phyloP scores from a whole-genome alignment of 2,113 vertebrate species.

The Pedionomus torquatus region DNA sequence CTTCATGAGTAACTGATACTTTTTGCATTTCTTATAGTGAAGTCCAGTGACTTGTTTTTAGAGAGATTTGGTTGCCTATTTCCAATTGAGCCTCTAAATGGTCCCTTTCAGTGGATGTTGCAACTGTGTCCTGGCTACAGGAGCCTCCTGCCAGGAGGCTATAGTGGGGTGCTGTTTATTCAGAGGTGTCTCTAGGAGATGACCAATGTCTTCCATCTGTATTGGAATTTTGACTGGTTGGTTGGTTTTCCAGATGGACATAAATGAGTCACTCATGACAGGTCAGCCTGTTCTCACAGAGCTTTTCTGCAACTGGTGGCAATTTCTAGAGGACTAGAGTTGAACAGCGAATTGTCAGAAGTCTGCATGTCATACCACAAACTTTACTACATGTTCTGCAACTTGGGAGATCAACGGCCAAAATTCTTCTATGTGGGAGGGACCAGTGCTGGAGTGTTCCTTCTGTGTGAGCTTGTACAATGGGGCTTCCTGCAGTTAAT shows the following conservation, averaged over 20 bases:
- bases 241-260: not conserved
- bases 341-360: not conserved
- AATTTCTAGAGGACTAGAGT: not conserved
- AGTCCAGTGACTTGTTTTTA: not conserved
- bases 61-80: not conserved
- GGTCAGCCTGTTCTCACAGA: not conserved
- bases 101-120: not conserved
- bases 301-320: not conserved
- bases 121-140: not conserved
- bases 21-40: not conserved
- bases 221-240: not conserved
- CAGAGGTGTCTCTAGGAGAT: not conserved
- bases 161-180: not conserved
- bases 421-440: not conserved
- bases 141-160: not conserved
- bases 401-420: not conserved
- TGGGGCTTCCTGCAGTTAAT: not conserved
- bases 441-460: not conserved
- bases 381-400: not conserved
- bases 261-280: not conserved
- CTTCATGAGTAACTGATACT: not conserved
- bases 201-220: not conserved
- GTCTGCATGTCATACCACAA: not conserved
- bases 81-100: not conserved
- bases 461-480: not conserved